Conservation (phyloP, 2,113 vertebrate species). For the Sphyrna mokarran region DNA sequence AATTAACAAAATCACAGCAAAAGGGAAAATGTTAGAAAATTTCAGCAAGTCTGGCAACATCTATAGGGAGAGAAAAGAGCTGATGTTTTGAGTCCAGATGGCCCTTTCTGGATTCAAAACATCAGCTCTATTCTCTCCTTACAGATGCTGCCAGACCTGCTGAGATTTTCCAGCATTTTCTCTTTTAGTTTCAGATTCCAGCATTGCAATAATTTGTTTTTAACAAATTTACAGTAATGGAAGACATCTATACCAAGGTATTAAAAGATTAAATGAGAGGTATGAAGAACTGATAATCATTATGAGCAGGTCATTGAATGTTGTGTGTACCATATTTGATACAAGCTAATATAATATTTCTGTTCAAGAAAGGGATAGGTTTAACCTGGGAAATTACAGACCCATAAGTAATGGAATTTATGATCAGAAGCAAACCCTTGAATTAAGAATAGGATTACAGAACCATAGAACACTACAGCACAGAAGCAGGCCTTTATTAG, state of each 20-base stretch:
- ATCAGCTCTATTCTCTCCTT: no score
- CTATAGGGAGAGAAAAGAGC: no score
- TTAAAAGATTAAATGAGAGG: neutral
- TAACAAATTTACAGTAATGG: neutral
- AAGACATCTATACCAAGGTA: neutral
- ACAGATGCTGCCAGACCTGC: no score
- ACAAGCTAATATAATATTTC: neutral
- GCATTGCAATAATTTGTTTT: neutral
- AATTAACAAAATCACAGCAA: neutral
- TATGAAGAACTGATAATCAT: neutral
- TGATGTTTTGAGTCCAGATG: no score
- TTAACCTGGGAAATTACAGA: neutral
- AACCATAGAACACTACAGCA: no score
- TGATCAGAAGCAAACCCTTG: neutral
- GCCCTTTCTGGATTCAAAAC: no score
- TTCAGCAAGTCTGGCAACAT: no score
- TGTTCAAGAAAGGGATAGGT: neutral
- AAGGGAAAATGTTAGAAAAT: no score
- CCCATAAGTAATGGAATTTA: neutral
- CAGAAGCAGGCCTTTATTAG: no score
- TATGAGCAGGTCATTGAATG: neutral
- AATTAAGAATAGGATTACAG: neutral
- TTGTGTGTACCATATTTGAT: neutral
- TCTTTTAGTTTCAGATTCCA: no score
- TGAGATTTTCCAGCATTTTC: no score